Evolutionary conservation across 2,888 invertebrate species (phyloP), one percentile per base, ranked within the genome.

Genomic region (Noctua fimbriata): DNA sequence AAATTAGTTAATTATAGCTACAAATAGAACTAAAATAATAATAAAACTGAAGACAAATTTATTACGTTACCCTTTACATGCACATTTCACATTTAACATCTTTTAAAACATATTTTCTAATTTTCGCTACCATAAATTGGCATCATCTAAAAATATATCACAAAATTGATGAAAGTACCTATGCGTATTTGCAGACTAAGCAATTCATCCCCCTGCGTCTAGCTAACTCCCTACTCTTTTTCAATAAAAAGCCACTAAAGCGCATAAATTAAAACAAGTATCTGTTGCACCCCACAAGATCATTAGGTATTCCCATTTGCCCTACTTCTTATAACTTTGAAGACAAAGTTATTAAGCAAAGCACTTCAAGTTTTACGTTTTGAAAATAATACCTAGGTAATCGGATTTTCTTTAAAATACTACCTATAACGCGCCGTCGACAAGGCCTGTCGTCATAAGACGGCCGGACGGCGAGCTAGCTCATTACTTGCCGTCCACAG

Each of bases 281-380:
- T 16, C 28, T 41, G 24, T 47, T 66, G 21, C 52, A 72, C 6
- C 72, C 32, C 67, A 73, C 58, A 36, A 49, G 16, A 44, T 66
- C 36, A 73, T 76, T 65, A 24, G 52, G 63, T 28, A 52, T 21
- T 65, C 28, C 41, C 47, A 74, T 71, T 79, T 87, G 60, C 21
- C 67, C 80, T 14, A 84, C 66, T 84, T 87, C 55, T 72, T 41
- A 24, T 66, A 74, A 76, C 58, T 73, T 76, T n/a, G n/a, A 72
- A 63, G 76, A 72, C 73, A 74, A 72, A 44, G 49, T 65, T 65
- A 41, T 66, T 44, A 65, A 83, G n/a, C 41, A 52, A 72, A 69
- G 69, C 73, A 87, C 85, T 84, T 79, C 49, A 79, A 76, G 32
- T 73, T 76, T 65, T 24, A 49, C 12, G 52, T 72, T 76, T 85